Percentiles rank a stretch among this genome's conserved stretches.
phyloP scores from a whole-genome alignment of 2,113 vertebrate genomes.

The Zeus faber region DNA sequence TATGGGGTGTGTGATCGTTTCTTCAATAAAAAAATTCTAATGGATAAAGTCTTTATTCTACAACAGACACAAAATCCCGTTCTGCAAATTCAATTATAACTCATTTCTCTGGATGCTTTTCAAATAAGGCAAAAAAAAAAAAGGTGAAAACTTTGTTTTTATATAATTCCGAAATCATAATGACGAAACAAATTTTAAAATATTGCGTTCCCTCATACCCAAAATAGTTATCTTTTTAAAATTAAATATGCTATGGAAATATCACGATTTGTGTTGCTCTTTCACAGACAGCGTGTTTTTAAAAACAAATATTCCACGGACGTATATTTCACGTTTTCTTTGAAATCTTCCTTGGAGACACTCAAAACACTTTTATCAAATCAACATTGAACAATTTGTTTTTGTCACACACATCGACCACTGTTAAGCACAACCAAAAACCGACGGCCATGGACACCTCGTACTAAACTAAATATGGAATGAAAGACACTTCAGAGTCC shows the following conservation, averaged over 20 bases:
- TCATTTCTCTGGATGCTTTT: too few relatives aligned
- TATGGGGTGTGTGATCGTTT: too few relatives aligned
- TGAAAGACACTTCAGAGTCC: conserved; percentile 36
- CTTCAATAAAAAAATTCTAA: too few relatives aligned
- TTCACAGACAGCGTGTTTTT: too few relatives aligned
- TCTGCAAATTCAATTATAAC: too few relatives aligned
- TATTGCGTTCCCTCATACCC: too few relatives aligned
- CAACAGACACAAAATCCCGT: too few relatives aligned
- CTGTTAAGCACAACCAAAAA: conserved; percentile 27
- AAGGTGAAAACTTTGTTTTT: too few relatives aligned
- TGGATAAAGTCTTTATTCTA: too few relatives aligned
- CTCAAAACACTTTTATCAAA: conserved; percentile 39
- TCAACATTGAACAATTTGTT: conserved; percentile 32
- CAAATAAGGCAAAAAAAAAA: too few relatives aligned
- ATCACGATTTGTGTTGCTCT: conserved; percentile 83
- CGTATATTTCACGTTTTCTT: conserved; percentile 33
- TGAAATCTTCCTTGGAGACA: conserved; percentile 39
- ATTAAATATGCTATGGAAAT: conserved; percentile 51
- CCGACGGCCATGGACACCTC: conserved; percentile 20
- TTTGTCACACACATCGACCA: conserved; percentile 46
- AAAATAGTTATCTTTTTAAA: neutral
- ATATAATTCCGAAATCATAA: too few relatives aligned
- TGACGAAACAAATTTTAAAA: too few relatives aligned
- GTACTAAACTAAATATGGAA: conserved; percentile 41
- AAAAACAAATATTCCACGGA: conserved; percentile 50